Evolutionary conservation across 2,113 vertebrate genomes (phyloP), one percentile per base, ranked within the genome.

Genomic region (Dolichotis patagonum): DNA sequence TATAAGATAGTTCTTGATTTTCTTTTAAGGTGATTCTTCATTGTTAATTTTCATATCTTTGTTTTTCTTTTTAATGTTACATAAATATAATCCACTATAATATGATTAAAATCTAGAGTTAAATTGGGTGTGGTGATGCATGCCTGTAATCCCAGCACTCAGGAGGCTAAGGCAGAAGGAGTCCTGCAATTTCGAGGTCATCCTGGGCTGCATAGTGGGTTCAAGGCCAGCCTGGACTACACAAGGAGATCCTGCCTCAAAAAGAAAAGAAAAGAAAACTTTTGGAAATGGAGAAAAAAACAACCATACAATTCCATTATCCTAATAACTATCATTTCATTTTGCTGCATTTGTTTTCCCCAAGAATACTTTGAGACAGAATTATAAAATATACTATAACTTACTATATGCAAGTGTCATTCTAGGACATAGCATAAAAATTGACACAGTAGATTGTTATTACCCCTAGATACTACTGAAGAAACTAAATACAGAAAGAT

Each of bases 1-100:
- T 86, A 20, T 35, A 90, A 80, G 7, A 62, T 73, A 88, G 60
- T 85, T 91, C 32, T 73, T 95, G 28, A 94, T 87, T 78, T 16
- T 82, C 38, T 95, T 85, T 93, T 89, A 63, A 88, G 35, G 5
- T 94, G 38, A 91, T 43, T 92, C 71, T 85, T 80, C 32, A 81
- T 89, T 94, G 91, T 97, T 85, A 84, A 71, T 95, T 86, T 94
- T 88, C 13, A 35, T 69, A 17, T 92, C 91, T 96, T 54, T 85
- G 41, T 85, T 41, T 84, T 41, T 94, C 54, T 60, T 73, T 81
- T 69, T 85, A 85, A 63, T 86, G 69, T 96, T 92, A 58, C 56
- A 41, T 87, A 88, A 84, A 90, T 93, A 20, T n/a, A 10, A 83
- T 77, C 63, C 95, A 20, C 73, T 87, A 2, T 54, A 8, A 32